Percentiles rank a stretch among this genome's conserved stretches.
phyloP scores from a whole-genome alignment of 2,888 invertebrate species.

The Drosophila suboccidentalis region DNA sequence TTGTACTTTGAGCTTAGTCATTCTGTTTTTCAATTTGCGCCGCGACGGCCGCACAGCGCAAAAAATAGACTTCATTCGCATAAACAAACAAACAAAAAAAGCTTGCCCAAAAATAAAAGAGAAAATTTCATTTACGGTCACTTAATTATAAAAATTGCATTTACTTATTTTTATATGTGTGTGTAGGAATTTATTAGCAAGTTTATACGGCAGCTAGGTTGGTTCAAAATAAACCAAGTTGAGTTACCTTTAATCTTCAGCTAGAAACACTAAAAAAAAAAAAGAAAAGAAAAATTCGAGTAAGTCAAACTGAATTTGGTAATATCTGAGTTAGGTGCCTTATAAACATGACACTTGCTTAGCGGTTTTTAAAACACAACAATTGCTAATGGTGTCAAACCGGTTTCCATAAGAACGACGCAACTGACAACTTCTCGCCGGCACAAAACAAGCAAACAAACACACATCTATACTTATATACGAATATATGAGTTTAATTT shows the following conservation, averaged over 20 bases:
- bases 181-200: conserved; percentile 1
- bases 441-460: conserved; percentile 31
- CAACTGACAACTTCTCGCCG: conserved; percentile 49
- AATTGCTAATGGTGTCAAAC: conserved; percentile 49
- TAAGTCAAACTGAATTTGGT: too few relatives aligned
- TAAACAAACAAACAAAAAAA: conserved; percentile 18
- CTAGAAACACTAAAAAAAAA: neutral
- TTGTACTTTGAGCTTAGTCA: conserved; percentile 71
- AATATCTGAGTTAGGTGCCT: neutral
- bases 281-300: too few relatives aligned
- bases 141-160: conserved; percentile 37
- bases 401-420: conserved; percentile 62
- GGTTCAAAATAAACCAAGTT: neutral
- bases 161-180: conserved; percentile 1
- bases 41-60: conserved; percentile 39
- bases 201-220: neutral
- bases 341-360: conserved; percentile 4
- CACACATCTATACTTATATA: conserved; percentile 7
- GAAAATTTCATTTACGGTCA: conserved; percentile 48
- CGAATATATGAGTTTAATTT: neutral
- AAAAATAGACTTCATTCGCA: conserved; percentile 49
- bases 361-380: conserved; percentile 17
- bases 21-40: conserved; percentile 53
- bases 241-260: neutral
- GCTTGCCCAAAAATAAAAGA: conserved; percentile 60